These are phyloP conservation scores for Vesta saturnalis DNA, from an alignment of 2,888 invertebrate species.

Conservation along the genomic window DNA sequence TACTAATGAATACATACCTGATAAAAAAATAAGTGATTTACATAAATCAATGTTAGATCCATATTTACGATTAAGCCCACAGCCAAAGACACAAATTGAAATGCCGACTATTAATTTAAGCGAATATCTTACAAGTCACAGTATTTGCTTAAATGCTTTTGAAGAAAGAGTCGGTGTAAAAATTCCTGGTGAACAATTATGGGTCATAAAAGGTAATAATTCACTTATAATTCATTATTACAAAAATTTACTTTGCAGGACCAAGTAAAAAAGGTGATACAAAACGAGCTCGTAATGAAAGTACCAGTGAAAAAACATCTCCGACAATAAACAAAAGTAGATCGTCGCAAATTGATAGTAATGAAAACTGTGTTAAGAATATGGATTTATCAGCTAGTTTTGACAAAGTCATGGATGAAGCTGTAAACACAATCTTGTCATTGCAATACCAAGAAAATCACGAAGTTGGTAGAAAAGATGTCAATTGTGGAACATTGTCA, in stretches of 20 bases:
- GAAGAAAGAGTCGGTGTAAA: conserved; percentile 75
- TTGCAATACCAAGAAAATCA: conserved; percentile 49
- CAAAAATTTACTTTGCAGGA: conserved; percentile 40
- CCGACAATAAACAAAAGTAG: conserved; percentile 21
- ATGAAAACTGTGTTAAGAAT: conserved; percentile 43
- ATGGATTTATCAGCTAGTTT: conserved; percentile 30
- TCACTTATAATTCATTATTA: background rate
- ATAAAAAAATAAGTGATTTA: conserved; percentile 40
- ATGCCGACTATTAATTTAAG: conserved; percentile 78
- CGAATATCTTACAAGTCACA: conserved; percentile 80
- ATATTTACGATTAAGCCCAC: conserved; percentile 62
- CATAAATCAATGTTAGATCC: conserved; percentile 42
- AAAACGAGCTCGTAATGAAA: conserved; percentile 59
- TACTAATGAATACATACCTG: conserved; percentile 45
- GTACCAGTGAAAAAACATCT: conserved; percentile 46
- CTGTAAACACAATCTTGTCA: conserved; percentile 55
- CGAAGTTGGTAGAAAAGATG: conserved; percentile 63
- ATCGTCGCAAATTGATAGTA: conserved; percentile 38
- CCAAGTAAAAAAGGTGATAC: conserved; percentile 59
- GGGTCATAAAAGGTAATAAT: conserved; percentile 41
- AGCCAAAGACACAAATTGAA: conserved; percentile 72
- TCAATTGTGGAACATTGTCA: conserved; percentile 81
- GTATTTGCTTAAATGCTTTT: conserved; percentile 80
- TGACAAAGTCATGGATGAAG: conserved; percentile 52
- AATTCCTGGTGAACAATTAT: conserved; percentile 63